Base-by-base conservation (phyloP, 2,888 invertebrate genomes). In the Tricholauxania praeusta region DNA sequence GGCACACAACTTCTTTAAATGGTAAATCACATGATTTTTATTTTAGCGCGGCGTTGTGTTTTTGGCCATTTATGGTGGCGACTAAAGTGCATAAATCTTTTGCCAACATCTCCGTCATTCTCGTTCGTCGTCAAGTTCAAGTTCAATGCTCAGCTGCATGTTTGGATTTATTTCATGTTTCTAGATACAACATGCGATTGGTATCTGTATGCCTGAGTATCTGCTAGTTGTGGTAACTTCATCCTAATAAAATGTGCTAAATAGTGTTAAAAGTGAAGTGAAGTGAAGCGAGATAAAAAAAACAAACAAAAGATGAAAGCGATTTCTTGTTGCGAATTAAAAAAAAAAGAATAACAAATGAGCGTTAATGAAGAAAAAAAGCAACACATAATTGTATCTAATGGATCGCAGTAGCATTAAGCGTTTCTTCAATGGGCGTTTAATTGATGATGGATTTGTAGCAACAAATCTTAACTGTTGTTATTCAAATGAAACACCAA, bases 121-220 rank as follows among this genome's bases (percentile, higher is more conserved):
- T 74, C 74, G 72, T 28, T 59, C 72, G 67, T 71, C 7, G 62
- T 71, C 78, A 79, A 79, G 78, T 79, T 79, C 79, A 79, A 79
- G 79, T 79, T 79, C 79, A 79, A 75, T 74, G 76, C 77, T 77
- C 74, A 75, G 17, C 59, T 19, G 28, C 22, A 32, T 15, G 39
- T 47, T 62, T 62, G 60, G 4, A 28, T 28, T 19, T 6, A 15
- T 39, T 47, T 47, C 57, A 28, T 22, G 19, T 49, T 22, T n/a
- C 47, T 59, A 59, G 39, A 17, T 32, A 39, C 53, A 22, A 7
- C 12, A 39, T 14, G 47, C 62, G 63, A 1, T n/a, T 19, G 59
- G 19, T 32, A 53, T 66, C 66, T 66, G 32, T 32, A n/a, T 3
- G 57, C n/a, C 4, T 17, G 17, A n/a, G 17, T 55, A 28, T n/a